A percentile compares a stretch with the other conserved stretches of the same genome.
These are phyloP conservation scores for Rutpela maculata DNA, from an alignment of 2,888 invertebrate genomes.

Conservation along the genomic window DNA sequence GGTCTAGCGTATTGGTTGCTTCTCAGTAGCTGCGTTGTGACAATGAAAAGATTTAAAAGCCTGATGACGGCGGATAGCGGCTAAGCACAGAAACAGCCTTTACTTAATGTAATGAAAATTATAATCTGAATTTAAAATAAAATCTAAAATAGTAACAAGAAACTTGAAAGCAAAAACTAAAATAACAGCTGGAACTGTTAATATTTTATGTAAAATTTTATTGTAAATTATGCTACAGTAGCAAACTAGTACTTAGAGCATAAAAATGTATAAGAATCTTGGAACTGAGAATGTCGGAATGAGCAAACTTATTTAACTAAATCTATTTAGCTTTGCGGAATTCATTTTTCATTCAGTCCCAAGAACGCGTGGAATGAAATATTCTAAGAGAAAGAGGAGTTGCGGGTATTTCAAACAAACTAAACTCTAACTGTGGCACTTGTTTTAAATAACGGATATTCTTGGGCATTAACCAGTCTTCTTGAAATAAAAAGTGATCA, in stretches of 20 bases:
- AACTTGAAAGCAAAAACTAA: no score
- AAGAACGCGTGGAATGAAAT: neutral
- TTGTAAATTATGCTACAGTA: neutral
- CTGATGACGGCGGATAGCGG: no score
- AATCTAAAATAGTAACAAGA: no score
- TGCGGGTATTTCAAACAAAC: constrained; percentile 18
- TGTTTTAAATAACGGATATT: constrained; percentile 8
- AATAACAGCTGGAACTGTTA: no score
- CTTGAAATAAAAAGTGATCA: neutral
- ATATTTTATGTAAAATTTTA: no score
- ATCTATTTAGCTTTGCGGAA: neutral
- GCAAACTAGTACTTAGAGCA: neutral
- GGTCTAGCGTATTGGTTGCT: no score
- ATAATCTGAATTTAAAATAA: no score
- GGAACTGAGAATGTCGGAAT: neutral
- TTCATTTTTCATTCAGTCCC: neutral
- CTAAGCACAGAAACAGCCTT: no score
- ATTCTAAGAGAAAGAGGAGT: constrained; percentile 1
- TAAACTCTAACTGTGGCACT: neutral
- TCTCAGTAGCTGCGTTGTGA: no score
- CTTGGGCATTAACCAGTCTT: neutral
- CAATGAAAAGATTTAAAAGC: no score
- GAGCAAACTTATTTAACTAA: neutral
- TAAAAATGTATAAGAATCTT: neutral
- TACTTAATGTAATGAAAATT: no score